Conservation (phyloP, 2,888 invertebrate species). For the Parasteatoda lunata region DNA sequence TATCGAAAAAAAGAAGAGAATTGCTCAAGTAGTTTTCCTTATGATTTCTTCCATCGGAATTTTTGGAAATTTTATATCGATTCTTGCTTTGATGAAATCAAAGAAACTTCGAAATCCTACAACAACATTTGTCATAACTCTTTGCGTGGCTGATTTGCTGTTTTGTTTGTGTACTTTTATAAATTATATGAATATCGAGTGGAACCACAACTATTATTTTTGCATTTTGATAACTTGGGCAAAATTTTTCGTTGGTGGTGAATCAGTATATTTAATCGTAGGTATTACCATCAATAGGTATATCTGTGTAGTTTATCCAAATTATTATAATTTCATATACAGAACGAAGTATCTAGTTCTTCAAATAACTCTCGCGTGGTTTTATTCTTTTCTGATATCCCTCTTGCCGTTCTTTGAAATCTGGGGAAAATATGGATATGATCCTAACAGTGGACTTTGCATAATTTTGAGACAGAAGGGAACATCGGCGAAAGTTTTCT, state of each 20-base stretch:
- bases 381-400: slow-evolving; percentile 82
- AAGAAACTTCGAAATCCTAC: slow-evolving; percentile 88
- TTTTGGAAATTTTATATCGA: slow-evolving; percentile 86
- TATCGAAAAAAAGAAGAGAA: too few species aligned
- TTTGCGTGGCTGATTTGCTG: slow-evolving; percentile 88
- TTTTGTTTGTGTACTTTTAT: slow-evolving; percentile 86
- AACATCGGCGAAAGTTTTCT: slow-evolving; percentile 83
- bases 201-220: slow-evolving; percentile 85
- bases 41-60: slow-evolving; percentile 77
- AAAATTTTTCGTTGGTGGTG: slow-evolving; percentile 92
- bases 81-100: slow-evolving; percentile 84
- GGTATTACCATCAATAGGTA: slow-evolving; percentile 91
- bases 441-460: slow-evolving; percentile 88
- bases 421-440: slow-evolving; percentile 89
- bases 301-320: slow-evolving; percentile 71
- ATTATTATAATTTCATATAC: slow-evolving; percentile 77
- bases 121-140: slow-evolving; percentile 89
- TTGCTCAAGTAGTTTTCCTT: too few species aligned
- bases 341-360: slow-evolving; percentile 81
- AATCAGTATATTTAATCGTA: slow-evolving; percentile 90
- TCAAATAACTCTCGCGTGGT: slow-evolving; percentile 87
- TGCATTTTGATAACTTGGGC: slow-evolving; percentile 90
- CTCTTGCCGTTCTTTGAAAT: slow-evolving; percentile 85
- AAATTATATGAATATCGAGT: slow-evolving; percentile 83
- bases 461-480: slow-evolving; percentile 87